phyloP scores from a whole-genome alignment of 2,888 invertebrate species.

The Drepanosiphum platanoidis region DNA sequence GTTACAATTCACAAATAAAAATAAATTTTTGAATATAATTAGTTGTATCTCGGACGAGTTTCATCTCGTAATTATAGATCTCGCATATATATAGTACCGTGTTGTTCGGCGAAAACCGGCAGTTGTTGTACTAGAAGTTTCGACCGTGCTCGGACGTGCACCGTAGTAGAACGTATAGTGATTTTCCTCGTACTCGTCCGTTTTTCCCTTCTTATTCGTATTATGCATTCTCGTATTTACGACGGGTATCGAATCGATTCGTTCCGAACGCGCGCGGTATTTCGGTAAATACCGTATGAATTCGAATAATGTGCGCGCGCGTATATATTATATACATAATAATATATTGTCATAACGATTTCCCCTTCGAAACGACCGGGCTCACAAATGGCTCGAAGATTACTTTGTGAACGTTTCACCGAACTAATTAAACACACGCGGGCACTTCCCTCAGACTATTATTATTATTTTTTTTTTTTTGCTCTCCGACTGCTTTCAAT shows the following conservation, averaged over 20 bases:
- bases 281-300: not conserved
- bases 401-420: constrained; percentile 18
- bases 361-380: not conserved
- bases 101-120: too few species aligned
- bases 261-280: not conserved
- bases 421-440: constrained; percentile 35
- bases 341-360: too few species aligned
- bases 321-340: too few species aligned
- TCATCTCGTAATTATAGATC: too few species aligned
- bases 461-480: not conserved
- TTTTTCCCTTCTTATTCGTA: not conserved
- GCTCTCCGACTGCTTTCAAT: constrained; percentile 10
- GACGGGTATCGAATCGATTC: not conserved
- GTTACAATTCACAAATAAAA: too few species aligned
- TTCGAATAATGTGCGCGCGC: not conserved
- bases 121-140: too few species aligned
- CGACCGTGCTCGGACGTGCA: too few species aligned
- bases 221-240: not conserved
- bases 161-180: too few species aligned
- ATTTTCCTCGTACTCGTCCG: too few species aligned
- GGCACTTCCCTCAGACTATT: not conserved
- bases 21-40: too few species aligned
- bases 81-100: too few species aligned
- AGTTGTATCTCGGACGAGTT: too few species aligned
- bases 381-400: constrained; percentile 12